Conservation (phyloP, 2,113 vertebrate genomes). For the Tachycineta bicolor region DNA sequence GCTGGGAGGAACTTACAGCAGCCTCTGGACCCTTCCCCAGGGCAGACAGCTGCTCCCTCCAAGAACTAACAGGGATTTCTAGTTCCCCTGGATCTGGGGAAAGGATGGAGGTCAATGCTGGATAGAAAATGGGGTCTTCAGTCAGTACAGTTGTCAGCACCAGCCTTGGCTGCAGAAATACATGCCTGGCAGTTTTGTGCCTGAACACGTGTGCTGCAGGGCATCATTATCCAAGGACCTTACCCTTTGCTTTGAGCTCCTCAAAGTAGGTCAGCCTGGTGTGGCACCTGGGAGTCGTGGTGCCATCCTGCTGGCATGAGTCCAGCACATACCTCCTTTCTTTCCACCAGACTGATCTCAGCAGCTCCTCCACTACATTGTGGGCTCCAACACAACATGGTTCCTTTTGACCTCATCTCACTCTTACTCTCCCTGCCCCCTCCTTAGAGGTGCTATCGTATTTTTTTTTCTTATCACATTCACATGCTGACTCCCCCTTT, state of each 20-base stretch:
- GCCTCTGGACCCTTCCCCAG: background rate
- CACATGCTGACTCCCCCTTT: conserved; percentile 50
- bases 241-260: background rate
- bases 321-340: conserved; percentile 44
- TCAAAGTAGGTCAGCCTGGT: conserved; percentile 31
- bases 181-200: background rate
- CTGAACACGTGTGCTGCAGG: background rate
- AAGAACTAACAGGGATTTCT: background rate
- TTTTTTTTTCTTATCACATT: conserved; percentile 70
- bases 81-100: conserved; percentile 16
- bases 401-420: conserved; percentile 66
- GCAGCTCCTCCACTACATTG: conserved; percentile 32
- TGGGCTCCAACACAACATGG: conserved; percentile 49
- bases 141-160: background rate
- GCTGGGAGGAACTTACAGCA: background rate
- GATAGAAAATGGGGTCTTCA: background rate
- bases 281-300: background rate
- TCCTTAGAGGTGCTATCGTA: conserved; percentile 78
- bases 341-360: background rate
- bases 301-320: background rate
- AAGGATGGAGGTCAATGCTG: conserved; percentile 30
- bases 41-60: background rate
- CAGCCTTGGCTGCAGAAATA: background rate
- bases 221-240: background rate
- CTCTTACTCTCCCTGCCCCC: conserved; percentile 26